These are phyloP conservation scores for Grallaria varia DNA, from an alignment of 2,113 vertebrate species.

Conservation along the genomic window DNA sequence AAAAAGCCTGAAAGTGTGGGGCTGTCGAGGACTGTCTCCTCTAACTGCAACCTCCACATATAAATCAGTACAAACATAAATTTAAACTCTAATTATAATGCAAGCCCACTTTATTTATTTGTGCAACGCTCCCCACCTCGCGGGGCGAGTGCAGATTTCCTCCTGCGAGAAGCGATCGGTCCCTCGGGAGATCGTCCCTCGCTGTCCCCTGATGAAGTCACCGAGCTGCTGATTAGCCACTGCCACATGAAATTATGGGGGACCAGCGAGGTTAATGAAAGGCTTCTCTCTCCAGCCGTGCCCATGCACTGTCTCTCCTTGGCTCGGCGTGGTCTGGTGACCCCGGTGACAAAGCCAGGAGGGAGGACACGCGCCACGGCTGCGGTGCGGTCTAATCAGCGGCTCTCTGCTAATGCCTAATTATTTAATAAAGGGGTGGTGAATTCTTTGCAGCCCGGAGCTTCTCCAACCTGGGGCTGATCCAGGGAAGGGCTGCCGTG, in stretches of 20 bases:
- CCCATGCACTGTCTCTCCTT: slow-evolving; percentile 25
- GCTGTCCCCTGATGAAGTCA: slow-evolving; percentile 75
- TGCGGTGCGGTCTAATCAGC: slow-evolving; percentile 35
- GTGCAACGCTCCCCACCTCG: slow-evolving; percentile 6
- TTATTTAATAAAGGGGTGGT: slow-evolving; percentile 57
- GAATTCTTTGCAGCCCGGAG: slow-evolving; percentile 34
- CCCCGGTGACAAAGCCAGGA: slow-evolving; percentile 54
- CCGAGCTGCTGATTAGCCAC: slow-evolving; percentile 73
- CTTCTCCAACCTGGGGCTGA: neutral
- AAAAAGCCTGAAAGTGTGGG: neutral
- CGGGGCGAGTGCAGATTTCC: slow-evolving; percentile 42
- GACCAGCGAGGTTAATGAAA: slow-evolving; percentile 77
- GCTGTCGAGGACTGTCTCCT: slow-evolving; percentile 34
- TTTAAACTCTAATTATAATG: slow-evolving; percentile 38
- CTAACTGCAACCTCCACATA: slow-evolving; percentile 22
- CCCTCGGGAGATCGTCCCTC: slow-evolving; percentile 61
- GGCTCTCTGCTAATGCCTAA: slow-evolving; percentile 42
- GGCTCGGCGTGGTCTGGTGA: slow-evolving; percentile 56
- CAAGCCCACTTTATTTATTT: slow-evolving; percentile 42
- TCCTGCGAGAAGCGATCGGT: slow-evolving; percentile 68
- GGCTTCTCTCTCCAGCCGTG: slow-evolving; percentile 66
- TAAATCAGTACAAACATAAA: slow-evolving; percentile 65
- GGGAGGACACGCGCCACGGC: slow-evolving; percentile 14
- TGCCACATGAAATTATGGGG: slow-evolving; percentile 76
- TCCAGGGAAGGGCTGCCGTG: neutral